Base-by-base conservation (phyloP, 2,888 invertebrate genomes). In the Eupithecia vulgata region DNA sequence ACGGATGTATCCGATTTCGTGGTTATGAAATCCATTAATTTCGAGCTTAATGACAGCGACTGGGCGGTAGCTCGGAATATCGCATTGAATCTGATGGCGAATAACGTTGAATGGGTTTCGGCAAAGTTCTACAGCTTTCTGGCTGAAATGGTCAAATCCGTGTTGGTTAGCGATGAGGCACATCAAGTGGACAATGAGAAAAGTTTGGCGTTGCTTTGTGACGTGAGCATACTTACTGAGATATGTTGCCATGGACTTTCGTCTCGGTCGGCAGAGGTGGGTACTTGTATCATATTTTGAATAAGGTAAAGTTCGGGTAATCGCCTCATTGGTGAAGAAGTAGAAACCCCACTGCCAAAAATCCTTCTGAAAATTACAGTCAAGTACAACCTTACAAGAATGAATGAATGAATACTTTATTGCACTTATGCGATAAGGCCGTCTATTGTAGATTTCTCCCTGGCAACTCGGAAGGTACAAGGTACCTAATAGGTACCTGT, bases 171-270 rank as follows among this genome's bases (percentile, higher is more conserved):
- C 5, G 95, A 95, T 48, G 89, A 88, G 77, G 84, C 77, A 67
- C 85, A 87, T 82, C 91, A 83, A 83, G 84, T 72, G 15, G 87
- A 90, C 17, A 88, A 87, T 68, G 96, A 95, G 81, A 94, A 92
- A 79, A 92, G 93, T 82, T 87, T 95, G 78, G 91, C 87, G 59
- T 94, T 96, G 84, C 82, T 97, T 59, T 91, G 95, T 73, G 95
- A 95, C 77, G 90, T 95, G 21, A 92, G 92, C 62, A 87, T 96
- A 68, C 83, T 97, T 68, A 95, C 94, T 1, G 96, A 97, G 90
- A 95, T 97, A 48, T 95, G 96, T 75, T 95, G 95, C 79, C 95
- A 96, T 83, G 97, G 96, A 64, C 82, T 96, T 15, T 93, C 91
- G 13, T 94, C 94, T 0, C 83, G 83, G 37, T 80, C 79, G 12